Evolutionary conservation across 2,888 invertebrate genomes (phyloP).

Genomic region (Volucella inanis): DNA sequence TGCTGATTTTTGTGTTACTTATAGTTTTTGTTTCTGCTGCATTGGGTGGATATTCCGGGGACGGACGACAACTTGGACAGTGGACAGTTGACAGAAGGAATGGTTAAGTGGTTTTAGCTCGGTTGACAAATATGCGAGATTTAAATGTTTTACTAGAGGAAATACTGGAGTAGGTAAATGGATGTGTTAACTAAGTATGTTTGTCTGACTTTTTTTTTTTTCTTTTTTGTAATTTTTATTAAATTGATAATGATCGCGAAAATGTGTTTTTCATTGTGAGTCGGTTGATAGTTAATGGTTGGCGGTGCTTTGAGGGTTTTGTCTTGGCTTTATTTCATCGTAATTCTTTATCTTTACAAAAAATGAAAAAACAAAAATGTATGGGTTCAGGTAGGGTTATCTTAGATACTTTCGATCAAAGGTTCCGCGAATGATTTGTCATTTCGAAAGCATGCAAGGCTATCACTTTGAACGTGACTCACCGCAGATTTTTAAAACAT

Average conservation of each 20-base stretch:
- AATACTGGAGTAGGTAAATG: conserved; percentile 43
- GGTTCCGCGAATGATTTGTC: too few relatives aligned
- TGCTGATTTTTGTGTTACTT: conserved; percentile 20
- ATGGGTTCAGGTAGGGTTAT: too few relatives aligned
- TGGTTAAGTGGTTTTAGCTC: conserved; percentile 53
- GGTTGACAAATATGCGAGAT: conserved; percentile 64
- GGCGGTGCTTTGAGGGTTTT: conserved; percentile 1
- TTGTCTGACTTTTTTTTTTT: conserved; percentile 45
- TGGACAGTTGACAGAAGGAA: conserved; percentile 36
- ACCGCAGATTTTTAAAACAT: too few relatives aligned
- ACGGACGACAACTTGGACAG: too few relatives aligned
- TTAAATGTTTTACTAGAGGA: conserved; percentile 56
- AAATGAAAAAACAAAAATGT: too few relatives aligned
- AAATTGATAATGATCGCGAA: conserved; percentile 64
- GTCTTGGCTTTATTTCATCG: conserved; percentile 5
- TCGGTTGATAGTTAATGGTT: conserved; percentile 4
- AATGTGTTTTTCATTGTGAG: conserved; percentile 2
- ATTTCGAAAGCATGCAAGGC: too few relatives aligned
- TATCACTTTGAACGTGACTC: too few relatives aligned
- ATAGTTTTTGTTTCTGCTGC: conserved; percentile 16
- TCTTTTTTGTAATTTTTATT: conserved; percentile 40
- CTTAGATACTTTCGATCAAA: too few relatives aligned
- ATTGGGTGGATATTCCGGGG: conserved; percentile 8
- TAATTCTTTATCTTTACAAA: too few relatives aligned
- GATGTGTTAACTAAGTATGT: conserved; percentile 65